phyloP scores from a whole-genome alignment of 2,888 invertebrate genomes.

The Cephonodes hylas region DNA sequence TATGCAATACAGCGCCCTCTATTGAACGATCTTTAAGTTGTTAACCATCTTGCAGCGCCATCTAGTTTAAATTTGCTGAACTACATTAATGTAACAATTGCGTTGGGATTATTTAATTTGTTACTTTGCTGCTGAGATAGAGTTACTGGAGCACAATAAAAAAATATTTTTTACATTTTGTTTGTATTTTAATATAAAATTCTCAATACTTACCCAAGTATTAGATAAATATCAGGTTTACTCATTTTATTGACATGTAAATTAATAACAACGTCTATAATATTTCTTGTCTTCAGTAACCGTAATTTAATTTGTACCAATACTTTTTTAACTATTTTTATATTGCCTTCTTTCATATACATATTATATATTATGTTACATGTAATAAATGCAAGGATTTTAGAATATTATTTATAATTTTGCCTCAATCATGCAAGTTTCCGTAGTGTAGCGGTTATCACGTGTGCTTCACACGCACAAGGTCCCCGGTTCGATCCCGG shows the following conservation, averaged over 20 bases:
- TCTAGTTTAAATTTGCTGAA: neutral
- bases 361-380: no score
- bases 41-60: neutral
- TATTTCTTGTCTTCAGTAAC: no score
- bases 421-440: slow-evolving; percentile 57
- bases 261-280: no score
- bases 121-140: neutral
- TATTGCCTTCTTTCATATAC: no score
- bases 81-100: neutral
- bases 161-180: neutral
- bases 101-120: neutral
- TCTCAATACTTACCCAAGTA: no score
- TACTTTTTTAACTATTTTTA: no score
- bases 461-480: slow-evolving; percentile 91
- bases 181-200: no score
- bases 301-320: no score
- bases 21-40: neutral
- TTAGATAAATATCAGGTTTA: no score
- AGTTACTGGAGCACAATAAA: neutral
- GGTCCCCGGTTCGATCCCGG: slow-evolving; percentile 87
- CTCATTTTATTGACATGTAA: no score
- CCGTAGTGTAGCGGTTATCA: slow-evolving; percentile 90
- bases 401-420: neutral
- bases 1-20: neutral
- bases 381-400: no score